Evolutionary conservation across 2,113 vertebrate genomes (phyloP).

Genomic region (Acanthochromis polyacanthus): DNA sequence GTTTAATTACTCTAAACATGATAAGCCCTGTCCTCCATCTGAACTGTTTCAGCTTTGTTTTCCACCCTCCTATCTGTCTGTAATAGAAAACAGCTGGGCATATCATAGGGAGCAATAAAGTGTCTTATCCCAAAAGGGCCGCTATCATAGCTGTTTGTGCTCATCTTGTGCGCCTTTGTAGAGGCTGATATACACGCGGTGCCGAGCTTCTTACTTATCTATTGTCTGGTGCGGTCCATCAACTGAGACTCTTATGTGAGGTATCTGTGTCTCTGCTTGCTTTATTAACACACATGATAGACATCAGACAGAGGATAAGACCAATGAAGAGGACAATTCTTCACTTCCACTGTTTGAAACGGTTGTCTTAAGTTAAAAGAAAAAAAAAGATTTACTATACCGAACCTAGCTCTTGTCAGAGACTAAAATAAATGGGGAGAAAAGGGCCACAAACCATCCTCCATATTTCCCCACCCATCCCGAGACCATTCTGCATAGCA

Average conservation of each 20-base stretch:
- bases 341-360: constrained; percentile 1
- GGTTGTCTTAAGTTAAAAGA: not conserved
- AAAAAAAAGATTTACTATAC: constrained; percentile 8
- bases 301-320: constrained; percentile 1
- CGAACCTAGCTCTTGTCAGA: constrained; percentile 24
- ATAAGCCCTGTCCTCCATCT: constrained; percentile 39
- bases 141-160: constrained; percentile 42
- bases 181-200: constrained; percentile 2
- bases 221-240: constrained; percentile 21
- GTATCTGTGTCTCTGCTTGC: not conserved
- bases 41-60: constrained; percentile 31
- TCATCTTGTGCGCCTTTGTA: constrained; percentile 25
- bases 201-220: constrained; percentile 26
- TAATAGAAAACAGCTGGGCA: constrained; percentile 44
- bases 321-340: constrained; percentile 16
- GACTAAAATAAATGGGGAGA: constrained; percentile 31
- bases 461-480: constrained; percentile 12
- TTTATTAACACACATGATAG: constrained; percentile 43
- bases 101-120: constrained; percentile 18
- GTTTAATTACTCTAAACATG: constrained; percentile 62
- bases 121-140: constrained; percentile 36
- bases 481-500: constrained; percentile 4
- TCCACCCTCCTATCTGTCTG: constrained; percentile 16
- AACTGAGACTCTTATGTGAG: not conserved
- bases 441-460: constrained; percentile 5